Base-by-base conservation (phyloP, 1,140 invertebrate species). In the Chelonus insularis region DNA sequence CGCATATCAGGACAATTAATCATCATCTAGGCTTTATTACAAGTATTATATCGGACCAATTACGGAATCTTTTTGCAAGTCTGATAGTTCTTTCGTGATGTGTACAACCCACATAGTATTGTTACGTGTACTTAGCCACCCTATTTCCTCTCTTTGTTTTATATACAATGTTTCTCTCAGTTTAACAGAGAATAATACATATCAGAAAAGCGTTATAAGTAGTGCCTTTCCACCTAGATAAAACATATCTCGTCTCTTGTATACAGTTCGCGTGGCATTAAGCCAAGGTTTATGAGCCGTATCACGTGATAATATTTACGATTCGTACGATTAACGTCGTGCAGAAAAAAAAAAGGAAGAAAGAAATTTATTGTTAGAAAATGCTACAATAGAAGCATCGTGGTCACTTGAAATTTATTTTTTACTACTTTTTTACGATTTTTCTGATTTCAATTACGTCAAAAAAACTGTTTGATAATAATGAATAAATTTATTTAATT, bases 11-110 rank as follows among this genome's bases (percentile, higher is more conserved):
- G 54, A 37, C 69, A 65, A 74, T 74, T 73, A 73, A 73, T 73
- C 72, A 74, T 73, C 68, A 60, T 60, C 60, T 48, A 54, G 47
- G 56, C 47, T 60, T 63, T 57, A 60, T 65, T 74, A 74, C 71
- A 66, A 16, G 14, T n/a, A n/a, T 43, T 16, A 8, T 16, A 43
- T 43, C 41, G 61, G 63, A 52, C 70, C 72, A 74, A 74, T 74
- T 73, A 74, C 67, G 63, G 43, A 20, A 51, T 61, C 63, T 68
- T 71, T 74, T 74, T 72, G 71, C 72, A 73, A 72, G 70, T 74
- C 72, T 71, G 71, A 74, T 74, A 73, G 71, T 74, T 64, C 63
- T 43, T 68, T 63, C 66, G 70, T 70, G 65, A 54, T 56, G 50
- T 43, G 50, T 60, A 57, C 54, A 18, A 48, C 36, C 23, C 45